Conservation (phyloP, 2,797 vertebrate genomes). For the Emys orbicularis region DNA sequence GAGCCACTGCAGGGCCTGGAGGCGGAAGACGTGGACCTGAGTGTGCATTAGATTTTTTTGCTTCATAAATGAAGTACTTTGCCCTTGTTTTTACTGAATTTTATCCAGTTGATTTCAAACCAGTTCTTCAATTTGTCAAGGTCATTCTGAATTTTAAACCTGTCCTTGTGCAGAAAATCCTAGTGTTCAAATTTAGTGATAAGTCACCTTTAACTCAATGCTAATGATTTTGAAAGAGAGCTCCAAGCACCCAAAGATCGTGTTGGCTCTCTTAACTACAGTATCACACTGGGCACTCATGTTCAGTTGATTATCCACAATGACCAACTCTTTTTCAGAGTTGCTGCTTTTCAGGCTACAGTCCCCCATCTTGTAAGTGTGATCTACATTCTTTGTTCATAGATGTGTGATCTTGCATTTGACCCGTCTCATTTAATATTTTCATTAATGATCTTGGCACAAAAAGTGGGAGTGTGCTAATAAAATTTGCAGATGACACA, state of each 20-base stretch:
- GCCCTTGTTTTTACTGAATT: too few relatives aligned
- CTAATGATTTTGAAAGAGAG: background rate
- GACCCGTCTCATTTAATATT: background rate
- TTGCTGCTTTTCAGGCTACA: background rate
- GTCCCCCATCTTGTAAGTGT: background rate
- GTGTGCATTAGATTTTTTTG: too few relatives aligned
- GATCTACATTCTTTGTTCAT: background rate
- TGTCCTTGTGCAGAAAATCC: background rate
- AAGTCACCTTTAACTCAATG: background rate
- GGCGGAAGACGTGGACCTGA: too few relatives aligned
- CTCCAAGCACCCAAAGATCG: fast-evolving
- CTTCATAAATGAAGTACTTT: too few relatives aligned
- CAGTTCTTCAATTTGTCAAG: too few relatives aligned
- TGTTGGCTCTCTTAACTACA: background rate
- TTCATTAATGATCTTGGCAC: too few relatives aligned
- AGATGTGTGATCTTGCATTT: background rate
- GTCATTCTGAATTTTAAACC: too few relatives aligned
- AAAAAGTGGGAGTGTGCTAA: too few relatives aligned
- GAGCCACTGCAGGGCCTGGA: too few relatives aligned
- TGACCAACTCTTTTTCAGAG: background rate
- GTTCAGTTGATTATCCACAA: background rate
- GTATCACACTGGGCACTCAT: background rate
- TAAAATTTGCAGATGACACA: too few relatives aligned
- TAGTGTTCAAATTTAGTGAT: background rate
- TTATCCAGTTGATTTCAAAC: too few relatives aligned